Percentiles rank a stretch among this genome's conserved stretches.
phyloP scores from a whole-genome alignment of 2,113 vertebrate genomes.

The Sprattus sprattus region DNA sequence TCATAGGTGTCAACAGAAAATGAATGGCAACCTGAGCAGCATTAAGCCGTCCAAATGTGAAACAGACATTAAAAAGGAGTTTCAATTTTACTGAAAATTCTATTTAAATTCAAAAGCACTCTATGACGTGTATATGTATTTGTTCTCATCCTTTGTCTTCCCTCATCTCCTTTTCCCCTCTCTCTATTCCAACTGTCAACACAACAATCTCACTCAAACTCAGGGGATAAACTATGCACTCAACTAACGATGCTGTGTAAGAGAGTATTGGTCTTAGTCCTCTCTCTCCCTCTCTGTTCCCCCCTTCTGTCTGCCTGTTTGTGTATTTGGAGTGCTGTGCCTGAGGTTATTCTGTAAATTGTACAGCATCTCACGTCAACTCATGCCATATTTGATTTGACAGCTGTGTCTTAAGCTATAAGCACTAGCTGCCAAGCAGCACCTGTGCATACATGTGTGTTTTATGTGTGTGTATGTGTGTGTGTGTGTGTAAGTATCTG shows the following conservation, averaged over 20 bases:
- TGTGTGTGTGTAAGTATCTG: conserved; percentile 38
- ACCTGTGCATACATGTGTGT: conserved; percentile 25
- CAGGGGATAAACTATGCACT: conserved; percentile 21
- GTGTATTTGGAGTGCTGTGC: conserved; percentile 31
- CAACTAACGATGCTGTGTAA: conserved; percentile 22
- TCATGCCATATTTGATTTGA: conserved; percentile 55
- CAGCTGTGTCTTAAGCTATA: conserved; percentile 52
- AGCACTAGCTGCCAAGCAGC: conserved; percentile 45
- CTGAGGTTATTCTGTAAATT: conserved; percentile 48
- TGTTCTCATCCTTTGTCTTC: conserved; percentile 17
- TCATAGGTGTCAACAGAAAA: neutral
- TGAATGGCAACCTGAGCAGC: neutral
- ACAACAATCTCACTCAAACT: conserved; percentile 16
- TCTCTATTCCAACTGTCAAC: neutral
- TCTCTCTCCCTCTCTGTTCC: conserved; percentile 18
- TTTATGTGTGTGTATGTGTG: conserved; percentile 23
- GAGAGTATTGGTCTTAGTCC: neutral
- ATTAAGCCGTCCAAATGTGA: neutral
- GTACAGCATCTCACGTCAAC: conserved; percentile 35
- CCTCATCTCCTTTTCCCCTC: conserved; percentile 17
- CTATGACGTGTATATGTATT: conserved; percentile 14
- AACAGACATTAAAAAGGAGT: conserved; percentile 6
- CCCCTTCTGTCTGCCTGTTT: conserved; percentile 7
- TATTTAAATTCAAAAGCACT: neutral
- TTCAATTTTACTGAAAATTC: neutral